phyloP scores from a whole-genome alignment of 1,140 invertebrate species.

The Megalopta genalis region DNA sequence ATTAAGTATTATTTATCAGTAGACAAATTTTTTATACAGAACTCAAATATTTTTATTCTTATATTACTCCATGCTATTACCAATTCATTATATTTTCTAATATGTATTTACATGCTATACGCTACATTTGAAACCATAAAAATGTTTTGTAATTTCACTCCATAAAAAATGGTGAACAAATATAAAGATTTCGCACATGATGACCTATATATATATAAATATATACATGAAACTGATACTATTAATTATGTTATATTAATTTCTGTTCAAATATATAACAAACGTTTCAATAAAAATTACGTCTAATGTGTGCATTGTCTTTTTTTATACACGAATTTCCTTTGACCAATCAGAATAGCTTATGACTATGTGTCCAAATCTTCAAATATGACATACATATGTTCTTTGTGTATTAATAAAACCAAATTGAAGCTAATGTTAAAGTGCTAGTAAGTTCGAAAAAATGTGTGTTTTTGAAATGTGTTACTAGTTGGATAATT shows the following conservation, averaged over 20 bases:
- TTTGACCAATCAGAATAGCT: background rate
- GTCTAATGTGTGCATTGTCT: background rate
- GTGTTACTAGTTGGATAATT: background rate
- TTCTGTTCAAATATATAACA: background rate
- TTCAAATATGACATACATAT: background rate
- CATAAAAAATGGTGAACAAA: background rate
- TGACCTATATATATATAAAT: background rate
- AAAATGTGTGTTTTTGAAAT: background rate
- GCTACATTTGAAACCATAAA: background rate
- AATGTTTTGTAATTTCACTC: background rate
- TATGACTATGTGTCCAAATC: background rate
- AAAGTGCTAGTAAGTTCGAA: background rate
- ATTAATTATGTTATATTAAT: background rate
- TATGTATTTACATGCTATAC: background rate
- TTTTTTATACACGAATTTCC: background rate
- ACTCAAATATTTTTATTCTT: conserved; percentile 9
- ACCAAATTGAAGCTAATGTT: background rate
- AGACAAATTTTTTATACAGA: conserved; percentile 19
- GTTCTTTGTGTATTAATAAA: background rate
- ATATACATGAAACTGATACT: background rate
- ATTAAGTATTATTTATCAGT: conserved; percentile 8
- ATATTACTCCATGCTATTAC: background rate
- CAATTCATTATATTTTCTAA: background rate
- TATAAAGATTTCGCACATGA: background rate
- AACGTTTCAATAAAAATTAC: background rate